Evolutionary conservation across 2,113 vertebrate genomes (phyloP).

Genomic region (Typhlomys cinereus): DNA sequence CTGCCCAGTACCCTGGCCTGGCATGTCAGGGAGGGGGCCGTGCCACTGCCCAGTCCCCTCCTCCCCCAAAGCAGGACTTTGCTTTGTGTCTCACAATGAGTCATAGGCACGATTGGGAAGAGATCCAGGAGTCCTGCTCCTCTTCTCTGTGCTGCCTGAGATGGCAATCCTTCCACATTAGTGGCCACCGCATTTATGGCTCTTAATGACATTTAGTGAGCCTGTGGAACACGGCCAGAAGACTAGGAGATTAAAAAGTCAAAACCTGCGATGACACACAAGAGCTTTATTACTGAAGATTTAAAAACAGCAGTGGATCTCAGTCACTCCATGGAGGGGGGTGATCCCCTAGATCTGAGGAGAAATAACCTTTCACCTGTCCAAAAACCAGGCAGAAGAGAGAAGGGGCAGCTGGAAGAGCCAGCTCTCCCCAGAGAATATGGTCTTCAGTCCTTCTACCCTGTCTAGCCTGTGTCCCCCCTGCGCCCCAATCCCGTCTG

Average conservation of each 20-base stretch:
- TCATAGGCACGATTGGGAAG: slow-evolving; percentile 53
- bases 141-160: slow-evolving; percentile 11
- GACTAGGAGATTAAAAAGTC: slow-evolving; percentile 21
- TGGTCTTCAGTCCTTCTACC: background rate
- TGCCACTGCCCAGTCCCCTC: background rate
- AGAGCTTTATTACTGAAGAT: slow-evolving; percentile 18
- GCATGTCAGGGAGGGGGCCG: background rate
- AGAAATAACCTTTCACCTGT: background rate
- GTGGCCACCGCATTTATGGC: slow-evolving; percentile 38
- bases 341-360: background rate
- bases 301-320: slow-evolving; percentile 54
- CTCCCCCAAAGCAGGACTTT: background rate
- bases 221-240: slow-evolving; percentile 10
- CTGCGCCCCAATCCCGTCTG: background rate
- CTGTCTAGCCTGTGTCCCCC: background rate
- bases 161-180: slow-evolving; percentile 69
- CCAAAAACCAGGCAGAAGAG: background rate
- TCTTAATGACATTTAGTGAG: slow-evolving; percentile 64
- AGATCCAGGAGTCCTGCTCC: slow-evolving; percentile 54
- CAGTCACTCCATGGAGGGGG: background rate
- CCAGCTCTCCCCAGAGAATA: too few species aligned
- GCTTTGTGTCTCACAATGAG: slow-evolving; percentile 64
- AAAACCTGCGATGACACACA: slow-evolving; percentile 45
- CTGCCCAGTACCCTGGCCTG: background rate
- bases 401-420: background rate